These are phyloP conservation scores for Gyps fulvus DNA, from an alignment of 2,113 vertebrate species.

Conservation along the genomic window DNA sequence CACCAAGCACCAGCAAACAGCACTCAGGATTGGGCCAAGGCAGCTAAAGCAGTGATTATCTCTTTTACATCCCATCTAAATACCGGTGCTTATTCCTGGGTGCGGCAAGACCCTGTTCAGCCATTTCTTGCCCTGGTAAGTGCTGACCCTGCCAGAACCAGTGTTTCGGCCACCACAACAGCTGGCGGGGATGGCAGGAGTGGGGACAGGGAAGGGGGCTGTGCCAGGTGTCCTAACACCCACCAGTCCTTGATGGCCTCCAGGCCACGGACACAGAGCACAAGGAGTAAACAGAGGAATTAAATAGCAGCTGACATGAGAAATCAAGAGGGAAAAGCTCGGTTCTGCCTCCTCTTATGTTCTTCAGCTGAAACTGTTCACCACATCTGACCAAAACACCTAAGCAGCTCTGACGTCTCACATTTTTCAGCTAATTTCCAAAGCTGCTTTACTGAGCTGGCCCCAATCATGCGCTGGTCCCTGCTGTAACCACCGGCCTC, in stretches of 20 bases:
- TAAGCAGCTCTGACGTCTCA: not conserved
- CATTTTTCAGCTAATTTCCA: conserved; percentile 12
- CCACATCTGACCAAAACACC: not conserved
- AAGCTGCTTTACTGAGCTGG: conserved; percentile 14
- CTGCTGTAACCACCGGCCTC: not conserved
- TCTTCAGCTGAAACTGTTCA: not conserved
- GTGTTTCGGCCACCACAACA: not conserved
- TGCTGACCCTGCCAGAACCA: not conserved
- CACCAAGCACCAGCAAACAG: not conserved
- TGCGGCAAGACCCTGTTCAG: not conserved
- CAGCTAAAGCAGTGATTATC: not conserved
- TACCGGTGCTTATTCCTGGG: not conserved
- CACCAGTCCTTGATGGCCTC: accelerated
- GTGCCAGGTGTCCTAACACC: not conserved
- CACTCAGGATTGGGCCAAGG: not conserved
- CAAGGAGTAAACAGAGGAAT: not conserved
- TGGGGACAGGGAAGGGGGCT: not conserved
- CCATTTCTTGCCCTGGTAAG: not conserved
- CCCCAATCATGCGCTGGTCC: not conserved
- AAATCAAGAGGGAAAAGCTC: not conserved
- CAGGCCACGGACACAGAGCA: not conserved
- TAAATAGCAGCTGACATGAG: not conserved
- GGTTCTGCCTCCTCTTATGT: not conserved
- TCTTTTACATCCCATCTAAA: not conserved
- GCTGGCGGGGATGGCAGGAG: accelerated